Evolutionary conservation across 23 tunicate genomes (phyloP), one percentile per base, ranked within the genome.

Genomic region (Phallusia fumigata): DNA sequence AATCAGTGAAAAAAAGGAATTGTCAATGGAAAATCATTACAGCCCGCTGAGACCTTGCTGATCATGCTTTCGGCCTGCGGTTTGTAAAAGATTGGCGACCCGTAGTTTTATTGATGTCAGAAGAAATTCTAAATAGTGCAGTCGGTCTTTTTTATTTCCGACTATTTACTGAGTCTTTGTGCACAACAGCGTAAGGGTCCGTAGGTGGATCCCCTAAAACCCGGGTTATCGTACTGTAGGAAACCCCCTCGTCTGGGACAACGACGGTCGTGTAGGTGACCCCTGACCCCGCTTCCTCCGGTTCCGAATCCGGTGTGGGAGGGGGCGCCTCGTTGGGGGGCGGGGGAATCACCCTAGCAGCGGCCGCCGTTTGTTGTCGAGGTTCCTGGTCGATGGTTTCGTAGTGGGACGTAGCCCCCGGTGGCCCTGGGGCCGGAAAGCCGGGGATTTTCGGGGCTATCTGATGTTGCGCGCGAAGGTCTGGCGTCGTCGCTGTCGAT

Each of bases 81-180:
- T n/a, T n/a, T n/a, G n/a, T n/a, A n/a, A n/a, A n/a, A n/a, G n/a
- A n/a, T n/a, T n/a, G n/a, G n/a, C n/a, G n/a, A n/a, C n/a, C n/a
- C n/a, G n/a, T n/a, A n/a, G n/a, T n/a, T n/a, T n/a, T n/a, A n/a
- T n/a, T n/a, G n/a, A n/a, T n/a, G n/a, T n/a, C n/a, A n/a, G n/a
- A n/a, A n/a, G n/a, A n/a, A n/a, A n/a, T n/a, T n/a, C n/a, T n/a
- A n/a, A n/a, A n/a, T n/a, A n/a, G n/a, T n/a, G n/a, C n/a, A n/a
- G n/a, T n/a, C n/a, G n/a, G n/a, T n/a, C n/a, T n/a, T 18, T 51
- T 51, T 24, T 58, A 58, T 58, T 58, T 58, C 69, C 69, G 69
- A 16, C 69, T 58, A 24, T 24, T 24, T 22, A 58, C 69, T 24
- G 69, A 58, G 28, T 58, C 28, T 58, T 58, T 58, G 69, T 58